Evolutionary conservation across 1,140 invertebrate species (phyloP).

Genomic region (Tetranychus cinnabarinus): DNA sequence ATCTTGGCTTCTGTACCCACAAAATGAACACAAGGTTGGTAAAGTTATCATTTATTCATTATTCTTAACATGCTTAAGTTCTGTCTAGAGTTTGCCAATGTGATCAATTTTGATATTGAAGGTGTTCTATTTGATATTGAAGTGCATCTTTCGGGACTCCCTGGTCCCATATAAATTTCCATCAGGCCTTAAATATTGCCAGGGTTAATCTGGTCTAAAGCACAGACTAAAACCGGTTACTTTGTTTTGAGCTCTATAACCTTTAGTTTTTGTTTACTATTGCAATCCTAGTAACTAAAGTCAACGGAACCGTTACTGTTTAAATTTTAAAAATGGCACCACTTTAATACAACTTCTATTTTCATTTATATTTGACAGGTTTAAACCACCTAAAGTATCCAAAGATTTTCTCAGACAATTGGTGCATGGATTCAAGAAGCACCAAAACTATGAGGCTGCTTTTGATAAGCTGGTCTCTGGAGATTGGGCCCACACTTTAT

Average conservation of each 20-base stretch:
- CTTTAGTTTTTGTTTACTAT: no score
- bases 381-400: constrained; percentile 41
- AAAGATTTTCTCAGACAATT: constrained; percentile 55
- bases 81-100: no score
- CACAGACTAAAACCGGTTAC: no score
- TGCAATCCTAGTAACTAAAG: no score
- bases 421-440: constrained; percentile 57
- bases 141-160: background rate
- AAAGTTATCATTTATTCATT: no score
- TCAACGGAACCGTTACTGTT: no score
- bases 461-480: constrained; percentile 51
- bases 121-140: background rate
- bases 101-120: background rate
- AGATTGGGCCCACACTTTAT: constrained; percentile 47
- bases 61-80: no score
- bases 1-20: constrained; percentile 77
- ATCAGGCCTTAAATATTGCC: no score
- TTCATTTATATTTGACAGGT: constrained; percentile 24
- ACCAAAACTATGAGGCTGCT: constrained; percentile 72
- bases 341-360: background rate
- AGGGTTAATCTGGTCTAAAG: no score
- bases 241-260: no score
- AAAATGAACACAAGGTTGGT: constrained; percentile 80
- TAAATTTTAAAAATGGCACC: no score
- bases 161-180: no score